phyloP scores from a whole-genome alignment of 2,797 vertebrate species.

The Pangasius macronema region DNA sequence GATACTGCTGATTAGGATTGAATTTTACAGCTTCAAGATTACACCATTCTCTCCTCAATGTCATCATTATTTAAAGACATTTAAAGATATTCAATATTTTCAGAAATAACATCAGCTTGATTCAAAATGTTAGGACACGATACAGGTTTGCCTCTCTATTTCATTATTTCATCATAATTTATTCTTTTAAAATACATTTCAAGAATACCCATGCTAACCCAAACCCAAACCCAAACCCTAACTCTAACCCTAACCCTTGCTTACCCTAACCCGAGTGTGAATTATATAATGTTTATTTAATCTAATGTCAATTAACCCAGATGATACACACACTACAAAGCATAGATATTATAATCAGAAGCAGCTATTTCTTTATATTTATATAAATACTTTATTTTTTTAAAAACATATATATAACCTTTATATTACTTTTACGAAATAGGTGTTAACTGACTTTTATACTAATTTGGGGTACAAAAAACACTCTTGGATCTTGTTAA shows the following conservation, averaged over 20 bases:
- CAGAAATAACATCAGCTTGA: background rate
- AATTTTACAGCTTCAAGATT: background rate
- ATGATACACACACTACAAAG: background rate
- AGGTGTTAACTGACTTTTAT: background rate
- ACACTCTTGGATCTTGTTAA: background rate
- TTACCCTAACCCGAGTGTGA: background rate
- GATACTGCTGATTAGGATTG: background rate
- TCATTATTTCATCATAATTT: background rate
- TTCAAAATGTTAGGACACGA: background rate
- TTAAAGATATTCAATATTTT: background rate
- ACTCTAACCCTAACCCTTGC: too few relatives aligned
- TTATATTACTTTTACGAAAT: background rate
- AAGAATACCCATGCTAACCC: too few relatives aligned
- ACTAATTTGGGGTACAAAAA: background rate
- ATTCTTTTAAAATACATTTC: background rate
- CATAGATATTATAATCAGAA: background rate
- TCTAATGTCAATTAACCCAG: background rate
- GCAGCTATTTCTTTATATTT: background rate
- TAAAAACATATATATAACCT: background rate
- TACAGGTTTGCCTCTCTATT: background rate
- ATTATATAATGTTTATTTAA: background rate
- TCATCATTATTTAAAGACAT: background rate
- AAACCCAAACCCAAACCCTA: too few relatives aligned
- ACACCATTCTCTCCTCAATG: background rate
- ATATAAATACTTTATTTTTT: background rate